phyloP scores from a whole-genome alignment of 53 echinoderm and acorn worm genomes.

The Paelopatides confundens region DNA sequence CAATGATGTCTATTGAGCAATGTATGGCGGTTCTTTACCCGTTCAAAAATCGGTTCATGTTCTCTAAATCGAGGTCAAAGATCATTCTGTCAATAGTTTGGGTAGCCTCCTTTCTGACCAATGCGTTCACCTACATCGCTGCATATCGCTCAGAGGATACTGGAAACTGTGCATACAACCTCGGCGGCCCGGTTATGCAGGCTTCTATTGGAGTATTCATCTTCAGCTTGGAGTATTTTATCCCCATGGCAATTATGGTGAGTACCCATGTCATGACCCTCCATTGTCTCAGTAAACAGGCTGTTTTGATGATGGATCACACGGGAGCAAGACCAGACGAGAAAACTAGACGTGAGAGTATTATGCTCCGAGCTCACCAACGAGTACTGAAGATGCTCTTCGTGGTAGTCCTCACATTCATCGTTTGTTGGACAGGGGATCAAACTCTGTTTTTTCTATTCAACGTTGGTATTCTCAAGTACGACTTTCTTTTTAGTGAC shows the following conservation, averaged over 20 bases:
- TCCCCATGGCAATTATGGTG: conserved; percentile 79
- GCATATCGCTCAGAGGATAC: conserved; percentile 2
- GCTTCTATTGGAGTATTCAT: conserved; percentile 55
- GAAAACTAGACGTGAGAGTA: conserved; percentile 56
- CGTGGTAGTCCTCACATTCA: conserved; percentile 73
- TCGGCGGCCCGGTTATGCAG: conserved; percentile 35
- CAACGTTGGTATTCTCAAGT: conserved; percentile 51
- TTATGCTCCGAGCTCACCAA: conserved; percentile 64
- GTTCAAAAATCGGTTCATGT: conserved; percentile 25
- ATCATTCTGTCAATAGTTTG: conserved; percentile 42
- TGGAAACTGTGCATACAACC: conserved; percentile 5
- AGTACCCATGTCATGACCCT: conserved; percentile 64
- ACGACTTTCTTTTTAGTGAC: conserved; percentile 54
- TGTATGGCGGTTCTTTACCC: conserved; percentile 59
- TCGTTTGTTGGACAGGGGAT: conserved; percentile 77
- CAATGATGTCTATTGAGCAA: conserved; percentile 74
- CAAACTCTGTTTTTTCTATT: conserved; percentile 62
- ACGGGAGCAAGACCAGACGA: neutral
- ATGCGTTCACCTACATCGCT: conserved; percentile 60
- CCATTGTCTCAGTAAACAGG: conserved; percentile 57
- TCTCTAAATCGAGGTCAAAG: conserved; percentile 44
- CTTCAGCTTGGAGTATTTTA: conserved; percentile 71
- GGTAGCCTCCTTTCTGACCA: conserved; percentile 54
- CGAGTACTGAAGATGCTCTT: conserved; percentile 76
- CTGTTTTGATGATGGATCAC: conserved; percentile 42